Base-by-base conservation (phyloP, 1,140 invertebrate species). In the Drosophila funebris region DNA sequence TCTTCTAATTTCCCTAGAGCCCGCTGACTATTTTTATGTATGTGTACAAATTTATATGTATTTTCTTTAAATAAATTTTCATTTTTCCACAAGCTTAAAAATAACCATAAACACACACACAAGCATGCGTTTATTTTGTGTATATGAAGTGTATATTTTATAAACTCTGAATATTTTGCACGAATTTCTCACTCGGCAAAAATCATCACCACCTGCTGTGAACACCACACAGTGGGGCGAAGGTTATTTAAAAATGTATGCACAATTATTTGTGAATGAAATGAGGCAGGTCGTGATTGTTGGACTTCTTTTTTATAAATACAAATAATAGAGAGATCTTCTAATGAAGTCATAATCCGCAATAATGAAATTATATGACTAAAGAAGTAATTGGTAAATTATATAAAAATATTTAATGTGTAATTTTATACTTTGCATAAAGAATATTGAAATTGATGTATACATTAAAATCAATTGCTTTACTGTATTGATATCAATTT, bases 1-100 rank as follows among this genome's bases (percentile, higher is more conserved):
- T 48, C 14, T 37, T 7, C 9, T 4, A 36, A 0, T n/a, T 13
- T 4, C 33, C 16, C 37, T 9, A 11, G 20, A 6, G 8, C 9
- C 4, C 31, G 31, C 58, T 31, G n/a, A 16, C 11, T 36, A 5
- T 16, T 13, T 8, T n/a, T 27, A 9, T 31, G 9, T n/a, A 39
- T 50, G 22, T 48, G 1, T 18, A 14, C 14, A 54, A 48, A 31
- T 54, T 29, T 50, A 56, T 57, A 53, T 68, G 29, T 50, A 24
- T 71, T 61, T 57, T 76, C 67, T 71, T 71, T 77, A 75, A 71
- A 75, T 71, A 76, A 63, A 85, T 66, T 82, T 71, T 87, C 64
- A 87, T 68, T 84, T 84, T 83, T 56, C 78, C 78, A 61, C 57
- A 62, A 60, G 48, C 46, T 66, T 78, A 85, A 87, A 85, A 85